phyloP scores from a whole-genome alignment of 2,888 invertebrate species.

The Masnerella sp. region DNA sequence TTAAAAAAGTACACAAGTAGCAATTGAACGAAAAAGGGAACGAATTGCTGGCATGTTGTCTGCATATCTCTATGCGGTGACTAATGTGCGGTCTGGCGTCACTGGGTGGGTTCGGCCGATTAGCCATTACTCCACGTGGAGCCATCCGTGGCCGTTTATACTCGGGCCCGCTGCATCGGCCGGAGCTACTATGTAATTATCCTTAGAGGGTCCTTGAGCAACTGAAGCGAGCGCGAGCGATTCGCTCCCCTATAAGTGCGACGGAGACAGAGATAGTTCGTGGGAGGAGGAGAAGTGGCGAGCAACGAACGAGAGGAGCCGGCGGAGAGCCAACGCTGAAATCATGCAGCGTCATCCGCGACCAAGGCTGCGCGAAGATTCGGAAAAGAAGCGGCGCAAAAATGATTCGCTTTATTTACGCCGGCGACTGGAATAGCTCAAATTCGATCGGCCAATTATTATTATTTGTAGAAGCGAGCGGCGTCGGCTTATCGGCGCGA shows the following conservation, averaged over 20 bases:
- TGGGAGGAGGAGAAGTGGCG: slow-evolving; percentile 51
- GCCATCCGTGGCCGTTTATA: slow-evolving; percentile 66
- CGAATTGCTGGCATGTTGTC: slow-evolving; percentile 50
- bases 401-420: slow-evolving; percentile 52
- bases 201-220: slow-evolving; percentile 69
- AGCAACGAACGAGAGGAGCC: slow-evolving; percentile 54
- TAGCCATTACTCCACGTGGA: slow-evolving; percentile 71
- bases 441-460: slow-evolving; percentile 1
- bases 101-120: slow-evolving; percentile 65
- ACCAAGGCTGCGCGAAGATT: slow-evolving; percentile 48
- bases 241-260: slow-evolving; percentile 19
- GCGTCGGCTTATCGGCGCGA: neutral
- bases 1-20: slow-evolving; percentile 52
- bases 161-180: slow-evolving; percentile 64
- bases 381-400: slow-evolving; percentile 20
- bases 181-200: slow-evolving; percentile 74
- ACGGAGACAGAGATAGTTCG: slow-evolving; percentile 6
- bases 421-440: slow-evolving; percentile 23
- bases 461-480: slow-evolving; percentile 9
- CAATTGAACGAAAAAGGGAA: slow-evolving; percentile 54
- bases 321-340: slow-evolving; percentile 45
- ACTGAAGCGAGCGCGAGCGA: slow-evolving; percentile 48
- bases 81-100: slow-evolving; percentile 68
- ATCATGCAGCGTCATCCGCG: slow-evolving; percentile 68
- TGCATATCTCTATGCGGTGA: slow-evolving; percentile 61